Evolutionary conservation across 2,888 invertebrate species (phyloP).

Genomic region (Luperina nickerlii): DNA sequence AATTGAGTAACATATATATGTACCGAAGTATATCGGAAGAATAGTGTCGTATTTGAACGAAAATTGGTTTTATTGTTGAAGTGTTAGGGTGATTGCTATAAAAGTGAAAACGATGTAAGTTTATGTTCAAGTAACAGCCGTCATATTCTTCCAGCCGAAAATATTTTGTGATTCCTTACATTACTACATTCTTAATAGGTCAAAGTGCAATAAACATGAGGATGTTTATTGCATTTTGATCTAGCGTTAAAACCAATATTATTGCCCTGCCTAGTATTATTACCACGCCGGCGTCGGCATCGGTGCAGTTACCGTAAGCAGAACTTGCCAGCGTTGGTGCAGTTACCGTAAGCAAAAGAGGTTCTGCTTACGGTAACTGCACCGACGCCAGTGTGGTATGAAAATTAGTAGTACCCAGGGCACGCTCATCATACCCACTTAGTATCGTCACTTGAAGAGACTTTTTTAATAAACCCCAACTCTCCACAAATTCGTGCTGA

Average conservation of each 20-base stretch:
- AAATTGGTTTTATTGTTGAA: constrained; percentile 37
- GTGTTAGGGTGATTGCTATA: constrained; percentile 2
- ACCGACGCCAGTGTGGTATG: not conserved
- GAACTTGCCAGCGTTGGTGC: not conserved
- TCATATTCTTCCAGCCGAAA: not conserved
- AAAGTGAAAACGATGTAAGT: not conserved
- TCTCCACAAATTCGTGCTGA: not conserved
- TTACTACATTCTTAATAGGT: not conserved
- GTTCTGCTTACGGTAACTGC: not conserved
- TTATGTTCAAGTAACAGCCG: not conserved
- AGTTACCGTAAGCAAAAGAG: no score
- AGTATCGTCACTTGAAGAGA: not conserved
- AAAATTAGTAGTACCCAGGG: not conserved
- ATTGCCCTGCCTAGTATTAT: not conserved
- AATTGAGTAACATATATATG: constrained; percentile 55
- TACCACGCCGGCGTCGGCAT: not conserved
- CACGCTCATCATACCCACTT: not conserved
- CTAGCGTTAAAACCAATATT: not conserved
- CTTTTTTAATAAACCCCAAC: not conserved
- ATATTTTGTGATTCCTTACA: not conserved
- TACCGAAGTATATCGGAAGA: constrained; percentile 29
- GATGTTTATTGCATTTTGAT: no score
- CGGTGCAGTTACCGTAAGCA: no score
- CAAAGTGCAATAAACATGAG: not conserved
- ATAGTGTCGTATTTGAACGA: constrained; percentile 28